phyloP scores from a whole-genome alignment of 2,113 vertebrate genomes.

The Platichthys stellatus region DNA sequence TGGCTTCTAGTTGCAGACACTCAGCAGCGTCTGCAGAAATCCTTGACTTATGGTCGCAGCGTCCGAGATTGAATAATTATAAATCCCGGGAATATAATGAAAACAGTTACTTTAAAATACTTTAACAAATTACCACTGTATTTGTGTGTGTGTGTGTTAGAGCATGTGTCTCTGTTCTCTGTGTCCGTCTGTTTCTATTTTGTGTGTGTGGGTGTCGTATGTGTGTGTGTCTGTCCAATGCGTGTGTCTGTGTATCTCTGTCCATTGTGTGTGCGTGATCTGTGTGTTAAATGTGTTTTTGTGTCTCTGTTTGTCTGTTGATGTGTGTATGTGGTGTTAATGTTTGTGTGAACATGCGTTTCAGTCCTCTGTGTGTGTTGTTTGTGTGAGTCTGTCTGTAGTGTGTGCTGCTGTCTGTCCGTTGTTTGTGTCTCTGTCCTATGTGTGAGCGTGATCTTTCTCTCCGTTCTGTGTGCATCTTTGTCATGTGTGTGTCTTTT shows the following conservation, averaged over 20 bases:
- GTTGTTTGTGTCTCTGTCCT: too few species aligned
- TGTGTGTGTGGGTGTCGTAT: neutral
- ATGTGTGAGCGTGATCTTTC: too few species aligned
- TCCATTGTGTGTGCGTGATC: too few species aligned
- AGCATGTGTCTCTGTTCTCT: too few species aligned
- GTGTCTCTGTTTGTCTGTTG: neutral
- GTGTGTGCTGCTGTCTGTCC: too few species aligned
- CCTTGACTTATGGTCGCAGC: neutral
- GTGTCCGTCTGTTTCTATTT: neutral
- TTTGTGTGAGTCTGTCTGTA: too few species aligned
- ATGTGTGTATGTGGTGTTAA: neutral
- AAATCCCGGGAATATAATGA: neutral
- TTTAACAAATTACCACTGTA: constrained; percentile 10
- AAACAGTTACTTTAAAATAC: constrained; percentile 6
- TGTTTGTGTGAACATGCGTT: too few species aligned
- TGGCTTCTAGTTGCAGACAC: constrained; percentile 45
- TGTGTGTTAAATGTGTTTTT: neutral
- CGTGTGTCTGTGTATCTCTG: neutral
- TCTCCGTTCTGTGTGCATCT: too few species aligned
- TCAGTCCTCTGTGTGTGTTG: too few species aligned
- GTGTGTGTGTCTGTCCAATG: neutral
- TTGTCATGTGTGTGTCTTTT: neutral
- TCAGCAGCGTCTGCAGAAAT: neutral
- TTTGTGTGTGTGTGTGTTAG: neutral
- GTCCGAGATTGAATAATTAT: constrained; percentile 12